phyloP scores from a whole-genome alignment of 2,797 vertebrate genomes.

The Stomatorhinus walkeri region DNA sequence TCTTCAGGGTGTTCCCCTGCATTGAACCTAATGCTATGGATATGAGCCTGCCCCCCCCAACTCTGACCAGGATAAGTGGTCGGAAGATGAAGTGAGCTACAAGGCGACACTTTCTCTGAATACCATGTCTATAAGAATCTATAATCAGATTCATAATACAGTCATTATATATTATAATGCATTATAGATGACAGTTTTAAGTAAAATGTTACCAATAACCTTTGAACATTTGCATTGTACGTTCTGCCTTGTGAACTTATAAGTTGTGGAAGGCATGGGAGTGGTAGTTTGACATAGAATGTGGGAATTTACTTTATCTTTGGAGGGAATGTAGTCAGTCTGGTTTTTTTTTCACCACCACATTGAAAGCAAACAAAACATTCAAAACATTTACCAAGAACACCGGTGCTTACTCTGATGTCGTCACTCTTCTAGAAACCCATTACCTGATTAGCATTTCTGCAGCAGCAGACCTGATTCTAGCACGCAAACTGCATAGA shows the following conservation, averaged over 20 bases:
- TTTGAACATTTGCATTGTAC: not conserved
- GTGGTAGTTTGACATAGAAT: not conserved
- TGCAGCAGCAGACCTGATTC: not conserved
- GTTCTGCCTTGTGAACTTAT: not conserved
- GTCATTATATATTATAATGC: not conserved
- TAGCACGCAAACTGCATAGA: not conserved
- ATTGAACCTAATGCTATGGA: not conserved
- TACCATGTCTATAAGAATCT: not conserved
- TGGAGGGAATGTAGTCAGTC: constrained; percentile 5
- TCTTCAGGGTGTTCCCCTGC: not conserved
- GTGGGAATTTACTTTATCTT: not conserved
- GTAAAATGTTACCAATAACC: not conserved
- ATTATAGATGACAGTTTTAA: not conserved
- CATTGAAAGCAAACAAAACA: not conserved
- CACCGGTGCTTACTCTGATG: not conserved
- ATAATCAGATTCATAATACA: not conserved
- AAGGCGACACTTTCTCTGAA: not conserved
- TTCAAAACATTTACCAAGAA: not conserved
- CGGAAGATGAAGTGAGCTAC: not conserved
- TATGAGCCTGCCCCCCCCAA: not conserved
- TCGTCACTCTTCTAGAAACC: not conserved
- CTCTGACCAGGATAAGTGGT: not conserved
- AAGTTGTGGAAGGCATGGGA: not conserved
- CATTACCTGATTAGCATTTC: not conserved
- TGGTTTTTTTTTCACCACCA: not conserved